A percentile compares a stretch with the other conserved stretches of the same genome.
phyloP scores from a whole-genome alignment of 2,797 vertebrate genomes.

The Xenops minutus region DNA sequence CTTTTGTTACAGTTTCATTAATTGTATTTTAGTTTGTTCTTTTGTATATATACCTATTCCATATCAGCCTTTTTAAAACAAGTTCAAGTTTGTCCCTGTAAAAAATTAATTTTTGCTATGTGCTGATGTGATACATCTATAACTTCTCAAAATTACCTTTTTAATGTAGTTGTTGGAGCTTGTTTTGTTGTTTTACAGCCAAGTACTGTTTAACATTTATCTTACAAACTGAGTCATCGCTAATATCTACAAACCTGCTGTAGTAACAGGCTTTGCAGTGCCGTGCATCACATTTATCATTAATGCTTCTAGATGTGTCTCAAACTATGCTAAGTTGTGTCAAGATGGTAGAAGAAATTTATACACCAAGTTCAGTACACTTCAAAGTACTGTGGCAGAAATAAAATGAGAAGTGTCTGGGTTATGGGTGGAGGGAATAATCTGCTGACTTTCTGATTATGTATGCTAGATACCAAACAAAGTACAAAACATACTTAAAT shows the following conservation, averaged over 20 bases:
- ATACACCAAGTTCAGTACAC: background rate
- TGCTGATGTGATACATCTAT: background rate
- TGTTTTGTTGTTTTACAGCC: background rate
- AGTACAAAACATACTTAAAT: background rate
- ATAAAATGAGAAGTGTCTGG: background rate
- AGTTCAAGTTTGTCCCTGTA: background rate
- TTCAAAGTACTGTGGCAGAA: conserved; percentile 1
- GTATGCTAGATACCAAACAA: background rate
- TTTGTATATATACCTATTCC: background rate
- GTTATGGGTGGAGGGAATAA: background rate
- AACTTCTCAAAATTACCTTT: background rate
- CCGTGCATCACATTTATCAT: background rate
- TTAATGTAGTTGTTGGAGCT: background rate
- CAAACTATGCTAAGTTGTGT: background rate
- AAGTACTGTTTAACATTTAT: background rate
- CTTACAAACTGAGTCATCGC: background rate
- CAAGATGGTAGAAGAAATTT: background rate
- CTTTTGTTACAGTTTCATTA: background rate
- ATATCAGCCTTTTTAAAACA: background rate
- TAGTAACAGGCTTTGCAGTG: background rate
- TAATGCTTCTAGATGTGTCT: background rate
- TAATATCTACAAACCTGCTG: background rate
- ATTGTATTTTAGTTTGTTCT: background rate
- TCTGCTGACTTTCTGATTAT: background rate
- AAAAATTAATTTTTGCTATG: background rate